Percentiles rank a stretch among this genome's conserved stretches.
These are phyloP conservation scores for Polypterus bichir DNA, from an alignment of 2,113 vertebrate genomes.

Conservation along the genomic window DNA sequence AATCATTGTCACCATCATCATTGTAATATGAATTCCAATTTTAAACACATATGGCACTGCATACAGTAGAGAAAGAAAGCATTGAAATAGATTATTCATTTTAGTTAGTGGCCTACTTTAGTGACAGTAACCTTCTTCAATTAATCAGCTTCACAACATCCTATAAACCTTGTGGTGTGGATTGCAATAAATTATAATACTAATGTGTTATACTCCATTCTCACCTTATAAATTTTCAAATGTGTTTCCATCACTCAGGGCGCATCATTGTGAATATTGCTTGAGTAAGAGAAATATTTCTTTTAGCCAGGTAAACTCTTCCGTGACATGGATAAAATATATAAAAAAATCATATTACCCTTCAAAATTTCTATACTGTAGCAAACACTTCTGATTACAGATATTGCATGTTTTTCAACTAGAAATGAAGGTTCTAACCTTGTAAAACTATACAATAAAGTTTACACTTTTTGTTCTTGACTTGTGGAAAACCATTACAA, in stretches of 20 bases:
- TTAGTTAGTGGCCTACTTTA: conserved; percentile 12
- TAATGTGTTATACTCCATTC: conserved; percentile 3
- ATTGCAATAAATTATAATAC: conserved; percentile 10
- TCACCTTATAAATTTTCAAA: not conserved
- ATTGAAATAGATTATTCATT: conserved; percentile 3
- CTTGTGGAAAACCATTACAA: too few relatives aligned
- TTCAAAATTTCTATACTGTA: too few relatives aligned
- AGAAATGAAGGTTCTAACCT: too few relatives aligned
- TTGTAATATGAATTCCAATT: conserved; percentile 1
- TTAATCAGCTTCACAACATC: conserved; percentile 17
- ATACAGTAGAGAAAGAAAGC: not conserved
- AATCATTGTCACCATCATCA: not conserved
- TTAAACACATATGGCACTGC: not conserved
- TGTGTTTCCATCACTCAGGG: conserved; percentile 1
- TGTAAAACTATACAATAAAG: too few relatives aligned
- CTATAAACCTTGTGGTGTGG: conserved; percentile 4
- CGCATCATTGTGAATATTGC: too few relatives aligned
- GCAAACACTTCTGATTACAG: too few relatives aligned
- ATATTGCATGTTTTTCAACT: too few relatives aligned
- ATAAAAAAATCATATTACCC: too few relatives aligned
- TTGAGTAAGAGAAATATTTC: too few relatives aligned
- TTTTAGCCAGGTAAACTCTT: too few relatives aligned
- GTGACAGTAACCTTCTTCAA: conserved; percentile 4
- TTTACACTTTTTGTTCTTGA: too few relatives aligned
- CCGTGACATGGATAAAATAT: too few relatives aligned